Conservation (phyloP, 2,797 vertebrate genomes). For the Artibeus lituratus region DNA sequence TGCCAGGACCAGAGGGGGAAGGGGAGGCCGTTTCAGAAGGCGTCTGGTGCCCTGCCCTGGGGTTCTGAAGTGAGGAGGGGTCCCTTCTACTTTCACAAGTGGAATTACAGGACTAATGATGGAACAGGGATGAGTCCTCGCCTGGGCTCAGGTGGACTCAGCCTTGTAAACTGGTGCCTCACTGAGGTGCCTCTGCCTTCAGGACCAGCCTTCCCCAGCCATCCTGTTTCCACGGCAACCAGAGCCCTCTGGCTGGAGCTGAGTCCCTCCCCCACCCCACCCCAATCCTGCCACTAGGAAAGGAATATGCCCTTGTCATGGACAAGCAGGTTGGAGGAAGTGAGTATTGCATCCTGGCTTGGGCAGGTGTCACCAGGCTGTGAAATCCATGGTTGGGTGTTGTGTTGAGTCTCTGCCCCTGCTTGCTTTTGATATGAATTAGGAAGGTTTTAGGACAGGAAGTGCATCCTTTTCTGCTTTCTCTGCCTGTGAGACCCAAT, state of each 20-base stretch:
- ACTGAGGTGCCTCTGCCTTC: background rate
- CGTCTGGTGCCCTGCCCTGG: background rate
- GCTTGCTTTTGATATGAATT: background rate
- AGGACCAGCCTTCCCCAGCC: background rate
- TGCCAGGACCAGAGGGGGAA: background rate
- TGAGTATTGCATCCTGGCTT: background rate
- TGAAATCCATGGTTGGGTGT: background rate
- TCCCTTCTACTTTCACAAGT: background rate
- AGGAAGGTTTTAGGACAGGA: background rate
- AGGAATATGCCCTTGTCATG: background rate
- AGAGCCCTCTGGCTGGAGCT: background rate
- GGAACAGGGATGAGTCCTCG: rapidly evolving
- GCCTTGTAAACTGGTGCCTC: background rate
- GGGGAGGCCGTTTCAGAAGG: background rate
- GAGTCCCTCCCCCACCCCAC: no score
- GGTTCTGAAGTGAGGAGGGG: background rate
- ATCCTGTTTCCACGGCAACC: background rate
- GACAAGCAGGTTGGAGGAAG: background rate
- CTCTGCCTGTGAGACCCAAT: background rate
- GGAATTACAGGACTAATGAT: no score
- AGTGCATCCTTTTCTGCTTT: background rate
- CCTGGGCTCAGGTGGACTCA: background rate
- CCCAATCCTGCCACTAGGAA: background rate
- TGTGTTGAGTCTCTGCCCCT: background rate
- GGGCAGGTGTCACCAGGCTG: no score